phyloP scores from a whole-genome alignment of 1,140 invertebrate genomes.

The Yoshiicerus persimilis region DNA sequence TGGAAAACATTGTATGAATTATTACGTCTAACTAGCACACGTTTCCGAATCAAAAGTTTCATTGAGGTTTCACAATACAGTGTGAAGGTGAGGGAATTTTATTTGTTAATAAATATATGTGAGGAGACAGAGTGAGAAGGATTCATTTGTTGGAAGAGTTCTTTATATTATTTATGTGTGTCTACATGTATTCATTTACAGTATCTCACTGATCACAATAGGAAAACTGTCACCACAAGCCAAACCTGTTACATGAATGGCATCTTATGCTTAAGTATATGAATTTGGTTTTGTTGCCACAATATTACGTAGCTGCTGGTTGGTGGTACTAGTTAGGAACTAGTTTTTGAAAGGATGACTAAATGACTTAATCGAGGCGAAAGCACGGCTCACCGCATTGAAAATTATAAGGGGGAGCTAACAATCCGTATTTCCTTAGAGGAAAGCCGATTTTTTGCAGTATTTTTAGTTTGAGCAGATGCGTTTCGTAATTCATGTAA shows the following conservation, averaged over 20 bases:
- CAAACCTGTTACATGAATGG: not conserved
- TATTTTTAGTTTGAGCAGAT: not conserved
- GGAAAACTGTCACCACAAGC: not conserved
- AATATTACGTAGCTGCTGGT: not conserved
- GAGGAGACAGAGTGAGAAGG: no score
- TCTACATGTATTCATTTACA: not conserved
- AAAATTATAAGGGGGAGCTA: not conserved
- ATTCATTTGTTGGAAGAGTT: no score
- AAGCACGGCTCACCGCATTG: not conserved
- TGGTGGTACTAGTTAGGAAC: not conserved
- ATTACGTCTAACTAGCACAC: no score
- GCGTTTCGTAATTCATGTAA: not conserved
- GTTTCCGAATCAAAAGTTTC: no score
- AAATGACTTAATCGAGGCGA: not conserved
- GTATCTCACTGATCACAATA: not conserved
- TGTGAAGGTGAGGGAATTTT: no score
- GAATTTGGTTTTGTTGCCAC: not conserved
- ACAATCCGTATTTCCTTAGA: constrained; percentile 3
- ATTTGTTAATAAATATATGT: no score
- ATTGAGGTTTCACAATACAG: no score
- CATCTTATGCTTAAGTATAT: not conserved
- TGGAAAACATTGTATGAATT: no score
- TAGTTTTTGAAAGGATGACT: not conserved
- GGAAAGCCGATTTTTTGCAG: not conserved
- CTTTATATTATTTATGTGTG: not conserved